A percentile compares a stretch with the other conserved stretches of the same genome.
Evolutionary conservation across 1,140 invertebrate species (phyloP).

Genomic region (Eurosta solidaginis): DNA sequence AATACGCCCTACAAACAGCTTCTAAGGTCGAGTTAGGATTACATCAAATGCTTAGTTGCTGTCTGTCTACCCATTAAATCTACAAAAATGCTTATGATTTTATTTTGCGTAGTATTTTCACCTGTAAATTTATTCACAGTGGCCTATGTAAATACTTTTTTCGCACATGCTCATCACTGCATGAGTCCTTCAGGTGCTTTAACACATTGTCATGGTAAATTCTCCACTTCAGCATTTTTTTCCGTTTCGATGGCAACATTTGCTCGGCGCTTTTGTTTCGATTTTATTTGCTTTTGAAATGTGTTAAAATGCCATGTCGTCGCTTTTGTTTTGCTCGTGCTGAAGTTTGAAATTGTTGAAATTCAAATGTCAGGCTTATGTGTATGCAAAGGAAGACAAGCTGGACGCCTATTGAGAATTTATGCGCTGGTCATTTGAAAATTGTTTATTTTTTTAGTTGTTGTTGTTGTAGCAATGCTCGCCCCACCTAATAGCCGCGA

Average conservation of each 20-base stretch:
- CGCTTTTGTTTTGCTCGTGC: not conserved
- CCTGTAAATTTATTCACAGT: too few relatives aligned
- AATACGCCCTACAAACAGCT: too few relatives aligned
- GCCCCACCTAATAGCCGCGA: too few relatives aligned
- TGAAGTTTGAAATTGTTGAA: not conserved
- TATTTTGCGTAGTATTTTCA: not conserved
- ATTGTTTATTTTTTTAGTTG: too few relatives aligned
- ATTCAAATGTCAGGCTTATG: not conserved
- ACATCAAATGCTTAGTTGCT: too few relatives aligned
- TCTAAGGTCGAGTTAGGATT: too few relatives aligned
- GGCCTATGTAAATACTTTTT: not conserved
- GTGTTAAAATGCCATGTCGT: not conserved
- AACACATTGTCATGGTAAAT: not conserved
- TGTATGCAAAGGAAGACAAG: not conserved
- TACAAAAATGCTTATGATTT: not conserved
- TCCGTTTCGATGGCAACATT: not conserved
- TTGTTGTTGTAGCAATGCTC: too few relatives aligned
- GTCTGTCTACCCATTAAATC: too few relatives aligned
- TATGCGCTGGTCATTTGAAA: too few relatives aligned
- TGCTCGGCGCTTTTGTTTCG: slow-evolving; percentile 1
- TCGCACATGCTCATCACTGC: not conserved
- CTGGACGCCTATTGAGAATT: too few relatives aligned
- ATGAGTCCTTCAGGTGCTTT: slow-evolving; percentile 7
- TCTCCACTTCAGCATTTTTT: slow-evolving; percentile 1
- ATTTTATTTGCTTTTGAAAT: not conserved